Base-by-base conservation (phyloP, 2,888 invertebrate genomes). In the Microctonus brassicae region DNA sequence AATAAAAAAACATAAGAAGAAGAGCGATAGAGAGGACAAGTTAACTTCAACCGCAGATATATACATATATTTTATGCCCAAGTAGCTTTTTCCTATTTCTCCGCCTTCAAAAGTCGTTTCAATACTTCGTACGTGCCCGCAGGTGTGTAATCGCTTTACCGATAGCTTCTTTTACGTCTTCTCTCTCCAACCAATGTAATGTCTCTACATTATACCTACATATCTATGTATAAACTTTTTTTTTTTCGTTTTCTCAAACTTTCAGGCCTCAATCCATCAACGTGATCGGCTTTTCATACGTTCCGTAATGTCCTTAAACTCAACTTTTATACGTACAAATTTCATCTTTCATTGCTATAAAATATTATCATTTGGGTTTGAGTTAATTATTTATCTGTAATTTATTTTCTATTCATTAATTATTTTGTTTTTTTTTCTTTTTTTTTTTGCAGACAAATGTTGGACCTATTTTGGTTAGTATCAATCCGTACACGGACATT, bases 401-500 rank as follows among this genome's bases (percentile, higher is more conserved):
- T 17, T 42, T 17, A 13, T 26, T 5, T n/a, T 10, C 9, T 36
- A 24, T 24, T 26, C n/a, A 22, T 26, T n/a, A 24, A 42, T 42
- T 42, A n/a, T 42, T 42, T 42, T 7, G 13, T 3, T 34, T 53
- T 29, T 17, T 17, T 68, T 29, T 17, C 13, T 68, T 22, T 55
- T 66, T 34, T 26, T 64, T 26, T 29, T 63, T 58, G 33, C 90
- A 97, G 97, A 97, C 97, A 52, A 95, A 96, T 88, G 94, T 97
- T 79, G 97, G 97, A 0, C 96, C 97, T 1, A 95, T 97, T 83
- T 90, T 97, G 82, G 90, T 98, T 71, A 95, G 96, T 73, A 92
- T 97, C 80, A 98, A 98, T 89, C 94, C 95, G 60, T 96, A 96
- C 89, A 91, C 93, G 84, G 95, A 97, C 88, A 91, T 95, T 74